Percentiles rank a stretch among this genome's conserved stretches.
Evolutionary conservation across 2,888 invertebrate genomes (phyloP).

Genomic region (Bellardia pandia): DNA sequence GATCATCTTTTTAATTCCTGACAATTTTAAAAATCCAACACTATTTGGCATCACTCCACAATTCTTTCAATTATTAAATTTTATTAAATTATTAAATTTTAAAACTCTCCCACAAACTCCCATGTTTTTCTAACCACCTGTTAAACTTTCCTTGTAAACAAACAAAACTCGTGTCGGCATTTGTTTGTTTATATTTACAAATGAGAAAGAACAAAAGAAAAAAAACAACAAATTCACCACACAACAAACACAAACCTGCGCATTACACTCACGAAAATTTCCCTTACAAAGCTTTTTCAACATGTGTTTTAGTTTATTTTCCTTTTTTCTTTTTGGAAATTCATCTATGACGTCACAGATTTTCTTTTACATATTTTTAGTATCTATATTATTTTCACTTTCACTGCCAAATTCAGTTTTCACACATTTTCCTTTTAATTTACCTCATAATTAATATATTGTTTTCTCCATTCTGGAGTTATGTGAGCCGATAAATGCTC

Average conservation of each 20-base stretch:
- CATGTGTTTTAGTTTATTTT: constrained; percentile 44
- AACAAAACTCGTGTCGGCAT: constrained; percentile 38
- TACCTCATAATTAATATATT: constrained; percentile 91
- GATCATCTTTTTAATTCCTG: neutral
- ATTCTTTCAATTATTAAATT: neutral
- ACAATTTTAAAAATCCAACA: neutral
- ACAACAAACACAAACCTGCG: constrained; percentile 55
- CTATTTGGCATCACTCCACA: neutral
- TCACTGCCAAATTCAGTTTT: constrained; percentile 58
- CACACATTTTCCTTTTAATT: constrained; percentile 23
- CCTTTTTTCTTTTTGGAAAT: constrained; percentile 21
- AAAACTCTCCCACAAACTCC: no score
- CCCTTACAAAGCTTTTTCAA: constrained; percentile 55
- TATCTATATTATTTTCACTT: constrained; percentile 74
- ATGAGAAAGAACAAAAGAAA: neutral
- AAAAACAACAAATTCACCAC: constrained; percentile 6
- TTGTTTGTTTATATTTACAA: constrained; percentile 52
- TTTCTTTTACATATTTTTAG: constrained; percentile 44
- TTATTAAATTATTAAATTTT: neutral
- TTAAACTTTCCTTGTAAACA: constrained; percentile 65
- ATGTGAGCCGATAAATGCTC: constrained; percentile 95
- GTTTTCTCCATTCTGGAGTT: constrained; percentile 96
- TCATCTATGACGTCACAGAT: constrained; percentile 64
- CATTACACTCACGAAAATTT: constrained; percentile 32
- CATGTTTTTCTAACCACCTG: constrained; percentile 25